Evolutionary conservation across 2,113 vertebrate species (phyloP), one percentile per base, ranked within the genome.

Genomic region (Myrmophylax atrothorax): DNA sequence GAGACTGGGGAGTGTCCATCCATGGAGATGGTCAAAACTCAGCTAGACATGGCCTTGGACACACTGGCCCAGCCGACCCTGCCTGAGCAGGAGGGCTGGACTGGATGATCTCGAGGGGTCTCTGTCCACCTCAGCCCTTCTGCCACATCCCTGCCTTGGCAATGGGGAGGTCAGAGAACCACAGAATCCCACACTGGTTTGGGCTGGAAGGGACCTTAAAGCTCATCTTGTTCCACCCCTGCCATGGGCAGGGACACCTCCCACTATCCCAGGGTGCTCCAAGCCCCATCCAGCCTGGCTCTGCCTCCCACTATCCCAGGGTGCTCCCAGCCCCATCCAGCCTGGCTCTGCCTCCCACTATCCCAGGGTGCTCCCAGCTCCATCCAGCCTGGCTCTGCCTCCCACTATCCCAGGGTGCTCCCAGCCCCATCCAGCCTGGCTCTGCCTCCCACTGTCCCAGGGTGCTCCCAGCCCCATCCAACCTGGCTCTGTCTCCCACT

Each of bases 21-120:
- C 68, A 29, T 56, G 50, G 49, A 52, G 20, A 16, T 44, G 29
- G 1, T 72, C 13, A 42, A 5, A 63, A 42, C 28, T 85, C 63
- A 73, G 20, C 40, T 44, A 69, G 70, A 59, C 0, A 0, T 52
- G 29, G 44, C 49, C 37, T 60, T 47, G 33, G 52, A 52, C 19
- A 62, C 0, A 12, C 33, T 67, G 11, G 1, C 23, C 31, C 35
- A 37, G 33, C 64, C 67, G 62, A 3, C 18, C 17, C 72, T 80
- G 38, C 52, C 26, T 55, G 75, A 55, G 42, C 60, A 58, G 33
- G 38, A 20, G 15, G 55, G 33, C 12, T 67, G 42, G 62, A 19
- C 47, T 22, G 35, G 35, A 2, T 0, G 1, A 28, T 46, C 59
- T 11, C 0, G 1, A 29, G 40, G 37, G 46, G 12, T 81, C 37